Percentiles rank a stretch among this genome's conserved stretches.
phyloP scores from a whole-genome alignment of 2,888 invertebrate genomes.

The Galerucella calmariensis region DNA sequence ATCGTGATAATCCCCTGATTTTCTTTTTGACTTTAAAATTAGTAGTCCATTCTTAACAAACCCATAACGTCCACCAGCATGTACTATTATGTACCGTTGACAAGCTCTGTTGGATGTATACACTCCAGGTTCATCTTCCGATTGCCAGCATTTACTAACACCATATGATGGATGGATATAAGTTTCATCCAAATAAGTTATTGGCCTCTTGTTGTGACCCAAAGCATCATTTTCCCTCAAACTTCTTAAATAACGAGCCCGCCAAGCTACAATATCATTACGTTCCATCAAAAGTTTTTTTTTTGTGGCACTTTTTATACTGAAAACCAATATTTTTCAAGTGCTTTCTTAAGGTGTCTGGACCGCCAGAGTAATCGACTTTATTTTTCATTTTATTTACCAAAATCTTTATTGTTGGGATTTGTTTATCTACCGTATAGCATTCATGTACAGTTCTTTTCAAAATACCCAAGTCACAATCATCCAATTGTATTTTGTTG shows the following conservation, averaged over 20 bases:
- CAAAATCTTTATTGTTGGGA: not conserved
- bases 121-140: not conserved
- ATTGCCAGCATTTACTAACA: too few relatives aligned
- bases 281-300: too few relatives aligned
- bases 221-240: too few relatives aligned
- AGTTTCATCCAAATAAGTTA: not conserved
- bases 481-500: too few relatives aligned
- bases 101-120: not conserved
- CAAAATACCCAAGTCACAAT: too few relatives aligned
- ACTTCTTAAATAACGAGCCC: too few relatives aligned
- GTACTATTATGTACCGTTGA: not conserved
- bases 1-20: not conserved
- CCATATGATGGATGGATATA: too few relatives aligned
- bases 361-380: not conserved
- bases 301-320: not conserved
- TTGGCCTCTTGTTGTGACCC: too few relatives aligned
- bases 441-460: not conserved
- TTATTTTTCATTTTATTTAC: not conserved
- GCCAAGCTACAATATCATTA: too few relatives aligned
- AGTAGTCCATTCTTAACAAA: not conserved
- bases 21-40: not conserved
- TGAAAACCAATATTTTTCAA: not conserved
- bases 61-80: constrained; percentile 1
- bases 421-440: not conserved
- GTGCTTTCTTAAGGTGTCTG: not conserved